Conservation (phyloP, 1,140 invertebrate genomes). For the Pseudomyrmex cubaensis region DNA sequence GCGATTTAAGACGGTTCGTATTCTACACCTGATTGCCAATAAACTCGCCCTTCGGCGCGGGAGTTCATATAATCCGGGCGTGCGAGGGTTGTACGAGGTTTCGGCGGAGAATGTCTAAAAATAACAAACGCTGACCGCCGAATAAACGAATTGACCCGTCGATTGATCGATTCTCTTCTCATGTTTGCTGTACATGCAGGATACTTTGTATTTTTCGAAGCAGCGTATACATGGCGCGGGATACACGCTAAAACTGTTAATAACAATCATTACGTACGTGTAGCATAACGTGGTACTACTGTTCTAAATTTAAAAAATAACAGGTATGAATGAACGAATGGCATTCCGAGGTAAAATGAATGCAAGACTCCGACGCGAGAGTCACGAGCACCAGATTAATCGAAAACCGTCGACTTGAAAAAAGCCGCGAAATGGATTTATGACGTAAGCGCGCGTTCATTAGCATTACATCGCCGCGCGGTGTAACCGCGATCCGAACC, state of each 20-base stretch:
- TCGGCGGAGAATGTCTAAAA: conserved; percentile 11
- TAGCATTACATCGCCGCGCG: conserved; percentile 34
- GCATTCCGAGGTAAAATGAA: background rate
- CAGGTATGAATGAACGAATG: too few relatives aligned
- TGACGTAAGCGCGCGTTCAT: conserved; percentile 51
- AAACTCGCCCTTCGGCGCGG: background rate
- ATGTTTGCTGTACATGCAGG: background rate
- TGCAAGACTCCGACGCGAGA: background rate
- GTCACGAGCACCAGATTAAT: conserved; percentile 21
- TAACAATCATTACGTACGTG: background rate
- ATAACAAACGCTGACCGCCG: conserved; percentile 26
- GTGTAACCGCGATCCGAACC: background rate
- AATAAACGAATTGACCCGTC: background rate
- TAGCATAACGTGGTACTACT: background rate
- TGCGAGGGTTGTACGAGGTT: conserved; percentile 18
- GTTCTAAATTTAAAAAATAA: background rate
- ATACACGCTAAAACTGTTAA: background rate
- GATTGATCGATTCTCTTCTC: background rate
- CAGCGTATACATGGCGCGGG: too few relatives aligned
- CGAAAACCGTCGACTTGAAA: conserved; percentile 2
- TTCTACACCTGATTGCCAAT: conserved; percentile 51
- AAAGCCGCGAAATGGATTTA: conserved; percentile 43
- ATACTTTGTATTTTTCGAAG: background rate
- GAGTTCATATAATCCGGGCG: background rate
- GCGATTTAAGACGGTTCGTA: conserved; percentile 47